A percentile compares a stretch with the other conserved stretches of the same genome.
phyloP scores from a whole-genome alignment of 1,140 invertebrate genomes.

The Liolophura sinensis region DNA sequence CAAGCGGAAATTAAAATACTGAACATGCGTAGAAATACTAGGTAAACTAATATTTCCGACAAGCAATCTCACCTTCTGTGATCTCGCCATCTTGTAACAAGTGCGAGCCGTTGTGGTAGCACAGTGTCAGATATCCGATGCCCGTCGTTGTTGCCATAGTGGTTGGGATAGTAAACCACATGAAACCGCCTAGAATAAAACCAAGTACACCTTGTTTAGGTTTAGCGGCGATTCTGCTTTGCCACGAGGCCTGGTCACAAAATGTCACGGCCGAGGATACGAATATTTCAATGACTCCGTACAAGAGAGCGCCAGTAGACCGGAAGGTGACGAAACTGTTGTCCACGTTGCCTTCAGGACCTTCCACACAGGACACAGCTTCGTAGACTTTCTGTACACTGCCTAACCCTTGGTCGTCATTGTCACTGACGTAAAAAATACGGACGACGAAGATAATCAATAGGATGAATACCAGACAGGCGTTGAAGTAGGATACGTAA shows the following conservation, averaged over 20 bases:
- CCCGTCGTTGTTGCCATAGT: slow-evolving; percentile 55
- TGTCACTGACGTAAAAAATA: slow-evolving; percentile 37
- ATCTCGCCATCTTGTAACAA: slow-evolving; percentile 40
- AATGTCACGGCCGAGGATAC: slow-evolving; percentile 56
- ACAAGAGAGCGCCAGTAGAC: slow-evolving; percentile 48
- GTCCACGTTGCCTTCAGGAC: slow-evolving; percentile 46
- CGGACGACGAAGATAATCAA: slow-evolving; percentile 48
- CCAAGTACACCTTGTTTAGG: slow-evolving; percentile 52
- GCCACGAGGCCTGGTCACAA: slow-evolving; percentile 57
- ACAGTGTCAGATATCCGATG: slow-evolving; percentile 50
- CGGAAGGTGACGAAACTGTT: slow-evolving; percentile 50
- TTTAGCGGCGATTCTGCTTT: slow-evolving; percentile 50
- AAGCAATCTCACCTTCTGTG: slow-evolving; percentile 39
- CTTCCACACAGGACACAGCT: slow-evolving; percentile 34
- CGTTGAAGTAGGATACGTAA: slow-evolving; percentile 59
- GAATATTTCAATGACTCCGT: slow-evolving; percentile 56
- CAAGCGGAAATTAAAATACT: too few relatives aligned
- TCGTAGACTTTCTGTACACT: slow-evolving; percentile 37
- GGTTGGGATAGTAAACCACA: slow-evolving; percentile 58
- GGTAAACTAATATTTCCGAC: background rate
- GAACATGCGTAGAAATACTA: background rate
- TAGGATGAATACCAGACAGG: slow-evolving; percentile 52
- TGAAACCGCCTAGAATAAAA: slow-evolving; percentile 54
- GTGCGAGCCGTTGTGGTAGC: slow-evolving; percentile 37
- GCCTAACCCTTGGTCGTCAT: slow-evolving; percentile 27